phyloP scores from a whole-genome alignment of 2,797 vertebrate species.

The Hippopotamyrus pictus region DNA sequence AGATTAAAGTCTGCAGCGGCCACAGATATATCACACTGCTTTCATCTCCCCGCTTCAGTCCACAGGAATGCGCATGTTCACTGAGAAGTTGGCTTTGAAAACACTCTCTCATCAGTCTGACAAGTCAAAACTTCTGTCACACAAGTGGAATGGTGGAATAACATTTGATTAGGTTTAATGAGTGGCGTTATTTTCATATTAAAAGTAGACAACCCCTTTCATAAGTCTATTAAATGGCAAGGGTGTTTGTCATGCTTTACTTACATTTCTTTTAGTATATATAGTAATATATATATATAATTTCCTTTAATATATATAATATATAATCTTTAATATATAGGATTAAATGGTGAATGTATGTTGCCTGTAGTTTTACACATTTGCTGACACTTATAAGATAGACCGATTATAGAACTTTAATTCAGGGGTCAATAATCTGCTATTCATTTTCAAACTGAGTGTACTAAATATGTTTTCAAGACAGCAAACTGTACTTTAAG shows the following conservation, averaged over 20 bases:
- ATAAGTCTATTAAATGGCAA: conserved; percentile 31
- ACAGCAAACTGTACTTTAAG: neutral
- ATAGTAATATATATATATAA: neutral
- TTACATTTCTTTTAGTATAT: conserved; percentile 34
- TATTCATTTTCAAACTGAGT: neutral
- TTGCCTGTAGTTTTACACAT: neutral
- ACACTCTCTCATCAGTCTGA: neutral
- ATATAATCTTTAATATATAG: conserved; percentile 23
- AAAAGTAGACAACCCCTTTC: neutral
- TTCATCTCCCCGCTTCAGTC: neutral
- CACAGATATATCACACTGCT: neutral
- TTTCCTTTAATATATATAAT: neutral
- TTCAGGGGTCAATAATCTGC: neutral
- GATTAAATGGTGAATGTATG: neutral
- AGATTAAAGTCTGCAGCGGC: neutral
- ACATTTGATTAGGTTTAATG: neutral
- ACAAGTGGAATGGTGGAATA: neutral
- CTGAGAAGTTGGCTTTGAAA: neutral
- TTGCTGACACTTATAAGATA: neutral
- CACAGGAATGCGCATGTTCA: neutral
- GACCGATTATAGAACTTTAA: neutral
- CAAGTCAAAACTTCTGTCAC: neutral
- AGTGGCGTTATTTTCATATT: neutral
- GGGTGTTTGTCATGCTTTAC: conserved; percentile 45
- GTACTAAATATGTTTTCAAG: neutral